A percentile compares a stretch with the other conserved stretches of the same genome.
phyloP scores from a whole-genome alignment of 2,113 vertebrate genomes.

The Archilochus colubris region DNA sequence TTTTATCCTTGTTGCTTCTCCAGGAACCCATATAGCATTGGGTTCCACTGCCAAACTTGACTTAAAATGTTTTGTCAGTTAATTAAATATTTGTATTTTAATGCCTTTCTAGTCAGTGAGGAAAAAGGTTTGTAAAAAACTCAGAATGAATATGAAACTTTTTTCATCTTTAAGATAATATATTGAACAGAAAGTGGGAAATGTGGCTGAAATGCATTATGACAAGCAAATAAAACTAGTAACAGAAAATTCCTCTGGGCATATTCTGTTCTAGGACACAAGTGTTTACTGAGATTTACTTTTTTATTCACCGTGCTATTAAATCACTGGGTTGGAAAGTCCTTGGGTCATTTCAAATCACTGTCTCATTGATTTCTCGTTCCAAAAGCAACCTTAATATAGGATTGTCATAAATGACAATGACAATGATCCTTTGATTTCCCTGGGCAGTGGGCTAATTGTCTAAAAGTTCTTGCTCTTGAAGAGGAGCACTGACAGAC shows the following conservation, averaged over 20 bases:
- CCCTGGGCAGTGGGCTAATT: background rate
- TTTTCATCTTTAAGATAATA: background rate
- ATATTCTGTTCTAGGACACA: conserved; percentile 23
- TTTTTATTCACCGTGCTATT: background rate
- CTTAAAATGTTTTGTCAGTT: conserved; percentile 20
- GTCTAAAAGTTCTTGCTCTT: background rate
- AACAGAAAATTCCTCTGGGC: conserved; percentile 35
- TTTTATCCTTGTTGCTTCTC: conserved; percentile 26
- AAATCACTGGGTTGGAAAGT: conserved; percentile 34
- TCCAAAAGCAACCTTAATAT: background rate
- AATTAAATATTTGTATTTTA: conserved; percentile 51
- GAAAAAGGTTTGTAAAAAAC: background rate
- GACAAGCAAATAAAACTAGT: conserved; percentile 37
- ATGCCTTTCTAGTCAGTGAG: background rate
- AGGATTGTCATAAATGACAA: background rate
- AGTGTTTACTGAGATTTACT: background rate
- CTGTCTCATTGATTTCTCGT: conserved; percentile 41
- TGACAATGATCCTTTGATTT: background rate
- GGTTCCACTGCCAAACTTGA: background rate
- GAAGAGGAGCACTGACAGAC: background rate
- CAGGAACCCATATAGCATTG: background rate
- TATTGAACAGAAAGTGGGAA: background rate
- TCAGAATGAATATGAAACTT: background rate
- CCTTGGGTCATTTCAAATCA: conserved; percentile 33
- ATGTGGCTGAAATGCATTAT: background rate